These are phyloP conservation scores for Dolichoris vasculosae DNA, from an alignment of 1,140 invertebrate genomes.

Conservation along the genomic window DNA sequence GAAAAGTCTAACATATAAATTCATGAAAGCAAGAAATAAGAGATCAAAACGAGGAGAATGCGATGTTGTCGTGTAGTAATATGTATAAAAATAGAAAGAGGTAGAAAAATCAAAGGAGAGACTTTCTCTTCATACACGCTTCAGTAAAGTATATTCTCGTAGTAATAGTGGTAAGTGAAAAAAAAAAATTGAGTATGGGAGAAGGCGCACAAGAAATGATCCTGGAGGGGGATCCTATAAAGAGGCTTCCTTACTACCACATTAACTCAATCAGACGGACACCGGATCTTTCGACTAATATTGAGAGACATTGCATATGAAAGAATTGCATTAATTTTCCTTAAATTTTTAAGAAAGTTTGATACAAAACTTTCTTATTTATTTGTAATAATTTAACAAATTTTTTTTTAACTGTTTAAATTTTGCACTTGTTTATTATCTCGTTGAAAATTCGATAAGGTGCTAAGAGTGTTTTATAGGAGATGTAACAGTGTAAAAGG, in stretches of 20 bases:
- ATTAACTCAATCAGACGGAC: conserved; percentile 67
- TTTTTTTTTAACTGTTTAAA: neutral
- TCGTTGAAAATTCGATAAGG: neutral
- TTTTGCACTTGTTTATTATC: neutral
- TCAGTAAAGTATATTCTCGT: neutral
- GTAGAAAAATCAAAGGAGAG: conserved; percentile 23
- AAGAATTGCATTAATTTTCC: neutral
- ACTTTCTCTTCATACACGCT: conserved; percentile 33
- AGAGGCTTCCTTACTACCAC: conserved; percentile 61
- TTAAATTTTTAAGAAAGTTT: neutral
- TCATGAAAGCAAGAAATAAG: neutral
- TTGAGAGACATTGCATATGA: neutral
- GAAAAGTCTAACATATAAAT: too few species aligned
- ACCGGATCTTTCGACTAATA: conserved; percentile 56
- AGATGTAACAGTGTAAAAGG: conserved; percentile 65
- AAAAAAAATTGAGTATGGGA: neutral
- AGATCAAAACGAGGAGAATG: neutral
- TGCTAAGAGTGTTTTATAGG: conserved; percentile 35
- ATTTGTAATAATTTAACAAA: neutral
- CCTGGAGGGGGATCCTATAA: conserved; percentile 69
- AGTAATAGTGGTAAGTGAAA: conserved; percentile 56
- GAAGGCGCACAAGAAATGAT: neutral
- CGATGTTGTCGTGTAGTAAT: neutral
- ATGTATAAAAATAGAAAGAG: neutral
- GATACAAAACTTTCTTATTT: neutral